These are phyloP conservation scores for Ammodytes dubius DNA, from an alignment of 2,113 vertebrate genomes.

Conservation along the genomic window DNA sequence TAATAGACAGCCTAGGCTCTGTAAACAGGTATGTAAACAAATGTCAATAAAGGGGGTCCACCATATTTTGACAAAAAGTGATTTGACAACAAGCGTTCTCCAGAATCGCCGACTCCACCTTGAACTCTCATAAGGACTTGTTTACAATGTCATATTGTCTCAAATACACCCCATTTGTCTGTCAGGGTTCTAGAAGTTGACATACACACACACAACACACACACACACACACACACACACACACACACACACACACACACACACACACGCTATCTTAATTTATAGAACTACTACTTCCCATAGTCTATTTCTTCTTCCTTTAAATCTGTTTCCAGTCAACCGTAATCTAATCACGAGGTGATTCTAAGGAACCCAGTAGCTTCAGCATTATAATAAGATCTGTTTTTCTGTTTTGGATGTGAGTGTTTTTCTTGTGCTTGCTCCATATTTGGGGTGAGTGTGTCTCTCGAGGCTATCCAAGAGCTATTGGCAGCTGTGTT, in stretches of 20 bases:
- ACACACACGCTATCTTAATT: constrained; percentile 36
- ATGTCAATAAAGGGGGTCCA: too few species aligned
- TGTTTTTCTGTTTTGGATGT: constrained; percentile 45
- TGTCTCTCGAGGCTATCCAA: constrained; percentile 34
- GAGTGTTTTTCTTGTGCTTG: constrained; percentile 28
- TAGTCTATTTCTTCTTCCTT: constrained; percentile 4
- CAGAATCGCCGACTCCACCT: too few species aligned
- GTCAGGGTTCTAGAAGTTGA: constrained; percentile 7
- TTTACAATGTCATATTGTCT: constrained; percentile 18
- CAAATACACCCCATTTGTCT: not conserved
- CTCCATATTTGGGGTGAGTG: constrained; percentile 40
- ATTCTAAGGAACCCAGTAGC: constrained; percentile 49
- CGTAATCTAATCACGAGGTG: constrained; percentile 39
- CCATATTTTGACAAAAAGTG: too few species aligned
- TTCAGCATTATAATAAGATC: constrained; percentile 32
- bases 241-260: not conserved
- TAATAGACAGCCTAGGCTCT: too few species aligned
- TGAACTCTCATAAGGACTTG: not conserved
- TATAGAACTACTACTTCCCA: constrained; percentile 10
- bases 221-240: not conserved
- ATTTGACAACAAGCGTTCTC: too few species aligned
- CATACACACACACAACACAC: not conserved
- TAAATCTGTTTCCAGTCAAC: constrained; percentile 64
- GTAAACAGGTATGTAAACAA: too few species aligned
- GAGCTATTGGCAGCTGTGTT: constrained; percentile 77